These are phyloP conservation scores for Lithobius niger DNA, from an alignment of 1,140 invertebrate species.

Conservation along the genomic window DNA sequence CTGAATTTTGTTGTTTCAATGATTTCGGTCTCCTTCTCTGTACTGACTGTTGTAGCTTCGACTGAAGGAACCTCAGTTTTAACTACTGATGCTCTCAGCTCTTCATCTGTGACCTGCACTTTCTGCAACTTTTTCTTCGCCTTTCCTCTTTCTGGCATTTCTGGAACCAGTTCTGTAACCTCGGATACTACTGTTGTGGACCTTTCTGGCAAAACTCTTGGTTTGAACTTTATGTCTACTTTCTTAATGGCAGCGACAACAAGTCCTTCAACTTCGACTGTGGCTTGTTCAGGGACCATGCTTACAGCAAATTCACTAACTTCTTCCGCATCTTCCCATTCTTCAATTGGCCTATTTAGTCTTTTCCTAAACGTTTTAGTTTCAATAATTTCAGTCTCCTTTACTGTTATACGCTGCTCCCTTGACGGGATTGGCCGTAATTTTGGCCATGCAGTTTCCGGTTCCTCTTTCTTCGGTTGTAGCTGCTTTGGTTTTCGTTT, in stretches of 20 bases:
- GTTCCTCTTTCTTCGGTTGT: conserved; percentile 5
- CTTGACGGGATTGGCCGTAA: too few relatives aligned
- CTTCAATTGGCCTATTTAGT: not conserved
- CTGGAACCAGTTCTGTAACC: too few relatives aligned
- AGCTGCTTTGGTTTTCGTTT: not conserved
- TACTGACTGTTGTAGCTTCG: not conserved
- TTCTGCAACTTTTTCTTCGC: too few relatives aligned
- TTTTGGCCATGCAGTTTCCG: conserved; percentile 16
- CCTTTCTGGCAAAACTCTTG: too few relatives aligned
- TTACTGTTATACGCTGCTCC: conserved; percentile 18
- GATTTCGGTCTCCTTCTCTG: not conserved
- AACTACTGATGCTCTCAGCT: too few relatives aligned
- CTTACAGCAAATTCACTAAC: not conserved
- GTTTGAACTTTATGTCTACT: not conserved
- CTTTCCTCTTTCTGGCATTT: too few relatives aligned
- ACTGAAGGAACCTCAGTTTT: too few relatives aligned
- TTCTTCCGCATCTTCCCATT: not conserved
- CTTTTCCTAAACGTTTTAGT: not conserved
- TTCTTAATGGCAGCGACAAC: not conserved
- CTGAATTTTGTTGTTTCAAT: not conserved
- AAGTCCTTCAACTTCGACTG: not conserved
- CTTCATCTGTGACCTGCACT: too few relatives aligned
- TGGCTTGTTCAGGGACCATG: not conserved
- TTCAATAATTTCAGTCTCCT: too few relatives aligned
- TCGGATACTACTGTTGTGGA: too few relatives aligned